phyloP scores from a whole-genome alignment of 2,113 vertebrate species.

The Gobius niger region DNA sequence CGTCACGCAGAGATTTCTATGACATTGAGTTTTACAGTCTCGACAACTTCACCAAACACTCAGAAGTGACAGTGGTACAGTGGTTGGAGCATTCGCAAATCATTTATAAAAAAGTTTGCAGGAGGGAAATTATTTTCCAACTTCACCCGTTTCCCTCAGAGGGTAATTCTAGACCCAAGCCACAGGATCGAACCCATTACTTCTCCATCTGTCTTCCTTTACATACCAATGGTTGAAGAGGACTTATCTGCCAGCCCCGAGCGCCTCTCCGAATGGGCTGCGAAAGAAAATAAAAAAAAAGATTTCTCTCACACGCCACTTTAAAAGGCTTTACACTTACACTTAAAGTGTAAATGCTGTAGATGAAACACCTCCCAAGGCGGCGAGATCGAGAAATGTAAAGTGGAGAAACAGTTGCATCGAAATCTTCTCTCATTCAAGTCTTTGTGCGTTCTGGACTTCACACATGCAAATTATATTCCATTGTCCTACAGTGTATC shows the following conservation, averaged over 20 bases:
- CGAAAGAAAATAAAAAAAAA: constrained; percentile 10
- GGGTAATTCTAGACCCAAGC: neutral
- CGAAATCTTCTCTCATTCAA: neutral
- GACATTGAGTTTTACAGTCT: too few relatives aligned
- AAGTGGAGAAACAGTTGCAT: constrained; percentile 22
- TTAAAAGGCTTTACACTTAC: too few relatives aligned
- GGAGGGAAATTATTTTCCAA: neutral
- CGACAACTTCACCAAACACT: too few relatives aligned
- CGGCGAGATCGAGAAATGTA: constrained; percentile 14
- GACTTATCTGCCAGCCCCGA: constrained; percentile 4
- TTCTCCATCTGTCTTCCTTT: neutral
- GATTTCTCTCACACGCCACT: constrained; percentile 8
- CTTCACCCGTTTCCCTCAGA: neutral
- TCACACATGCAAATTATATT: constrained; percentile 9
- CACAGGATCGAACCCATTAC: neutral
- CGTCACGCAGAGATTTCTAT: too few relatives aligned
- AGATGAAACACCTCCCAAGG: constrained; percentile 19
- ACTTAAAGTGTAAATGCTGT: constrained; percentile 16
- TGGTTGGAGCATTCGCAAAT: too few relatives aligned
- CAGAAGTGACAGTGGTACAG: too few relatives aligned
- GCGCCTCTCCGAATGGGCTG: neutral
- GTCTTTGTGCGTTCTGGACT: constrained; percentile 9
- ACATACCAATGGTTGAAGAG: constrained; percentile 1
- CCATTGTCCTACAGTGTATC: neutral
- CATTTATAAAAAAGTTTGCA: too few relatives aligned